A percentile compares a stretch with the other conserved stretches of the same genome.
phyloP scores from a whole-genome alignment of 2,113 vertebrate species.

The Lichenostomus cassidix region DNA sequence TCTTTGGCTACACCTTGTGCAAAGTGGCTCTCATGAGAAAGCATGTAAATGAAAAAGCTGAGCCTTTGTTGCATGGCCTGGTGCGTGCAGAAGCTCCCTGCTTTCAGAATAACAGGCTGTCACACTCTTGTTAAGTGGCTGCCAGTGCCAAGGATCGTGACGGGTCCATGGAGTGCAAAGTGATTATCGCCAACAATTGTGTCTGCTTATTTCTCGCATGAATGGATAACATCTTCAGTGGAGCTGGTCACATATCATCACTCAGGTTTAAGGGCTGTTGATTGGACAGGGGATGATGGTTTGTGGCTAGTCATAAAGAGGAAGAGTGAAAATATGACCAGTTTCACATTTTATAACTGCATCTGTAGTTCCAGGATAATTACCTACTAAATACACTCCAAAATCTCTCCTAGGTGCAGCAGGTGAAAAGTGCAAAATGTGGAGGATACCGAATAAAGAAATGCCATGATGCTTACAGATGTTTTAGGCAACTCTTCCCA shows the following conservation, averaged over 20 bases:
- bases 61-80: not conserved
- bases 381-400: slow-evolving; percentile 58
- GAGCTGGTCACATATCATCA: slow-evolving; percentile 37
- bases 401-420: slow-evolving; percentile 14
- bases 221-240: slow-evolving; percentile 48
- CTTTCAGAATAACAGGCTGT: slow-evolving; percentile 1
- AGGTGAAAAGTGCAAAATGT: slow-evolving; percentile 24
- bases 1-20: not conserved
- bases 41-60: not conserved
- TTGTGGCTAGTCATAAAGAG: slow-evolving; percentile 60
- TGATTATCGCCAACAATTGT: slow-evolving; percentile 62
- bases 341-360: slow-evolving; percentile 52
- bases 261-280: slow-evolving; percentile 50
- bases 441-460: not conserved
- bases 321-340: slow-evolving; percentile 49
- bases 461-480: not conserved
- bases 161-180: slow-evolving; percentile 20
- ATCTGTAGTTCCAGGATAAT: slow-evolving; percentile 56
- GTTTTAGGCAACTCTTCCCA: not conserved
- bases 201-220: slow-evolving; percentile 66
- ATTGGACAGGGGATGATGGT: slow-evolving; percentile 42
- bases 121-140: not conserved
- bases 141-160: slow-evolving; percentile 38
- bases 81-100: not conserved
- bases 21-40: not conserved